Conservation (phyloP, 2,797 vertebrate species). For the Oreochromis mossambicus region DNA sequence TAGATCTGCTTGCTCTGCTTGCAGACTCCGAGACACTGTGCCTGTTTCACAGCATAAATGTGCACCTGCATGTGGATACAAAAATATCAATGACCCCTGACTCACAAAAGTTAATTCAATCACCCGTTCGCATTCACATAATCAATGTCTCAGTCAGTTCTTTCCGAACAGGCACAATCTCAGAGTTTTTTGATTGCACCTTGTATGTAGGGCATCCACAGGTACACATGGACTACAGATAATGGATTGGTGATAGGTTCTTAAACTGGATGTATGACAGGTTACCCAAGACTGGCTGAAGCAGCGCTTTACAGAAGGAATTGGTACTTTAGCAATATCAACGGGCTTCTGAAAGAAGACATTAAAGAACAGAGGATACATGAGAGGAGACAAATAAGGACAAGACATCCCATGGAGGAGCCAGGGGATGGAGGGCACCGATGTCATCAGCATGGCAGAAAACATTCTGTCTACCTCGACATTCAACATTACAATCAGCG, state of each 20-base stretch:
- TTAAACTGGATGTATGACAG: slow-evolving; percentile 35
- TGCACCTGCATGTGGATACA: not conserved
- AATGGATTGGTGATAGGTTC: not conserved
- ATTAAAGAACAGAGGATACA: slow-evolving; percentile 1
- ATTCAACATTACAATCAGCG: slow-evolving; percentile 30
- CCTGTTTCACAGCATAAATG: not conserved
- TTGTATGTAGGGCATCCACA: not conserved
- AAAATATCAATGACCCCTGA: not conserved
- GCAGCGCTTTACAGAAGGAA: slow-evolving; percentile 59
- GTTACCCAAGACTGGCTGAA: slow-evolving; percentile 25
- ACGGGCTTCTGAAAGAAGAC: not conserved
- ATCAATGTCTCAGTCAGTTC: not conserved
- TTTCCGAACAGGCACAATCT: not conserved
- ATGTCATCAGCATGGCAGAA: not conserved
- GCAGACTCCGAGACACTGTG: not conserved
- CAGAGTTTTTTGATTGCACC: not conserved
- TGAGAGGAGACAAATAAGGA: not conserved
- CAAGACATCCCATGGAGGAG: not conserved
- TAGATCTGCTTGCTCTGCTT: not conserved
- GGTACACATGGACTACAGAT: not conserved
- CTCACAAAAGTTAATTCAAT: not conserved
- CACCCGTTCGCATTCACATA: not conserved
- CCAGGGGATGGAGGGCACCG: not conserved
- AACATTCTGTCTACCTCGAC: slow-evolving; percentile 40
- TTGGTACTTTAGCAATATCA: slow-evolving; percentile 39